phyloP scores from a whole-genome alignment of 1,140 invertebrate genomes.

The Coptotermes formosanus region DNA sequence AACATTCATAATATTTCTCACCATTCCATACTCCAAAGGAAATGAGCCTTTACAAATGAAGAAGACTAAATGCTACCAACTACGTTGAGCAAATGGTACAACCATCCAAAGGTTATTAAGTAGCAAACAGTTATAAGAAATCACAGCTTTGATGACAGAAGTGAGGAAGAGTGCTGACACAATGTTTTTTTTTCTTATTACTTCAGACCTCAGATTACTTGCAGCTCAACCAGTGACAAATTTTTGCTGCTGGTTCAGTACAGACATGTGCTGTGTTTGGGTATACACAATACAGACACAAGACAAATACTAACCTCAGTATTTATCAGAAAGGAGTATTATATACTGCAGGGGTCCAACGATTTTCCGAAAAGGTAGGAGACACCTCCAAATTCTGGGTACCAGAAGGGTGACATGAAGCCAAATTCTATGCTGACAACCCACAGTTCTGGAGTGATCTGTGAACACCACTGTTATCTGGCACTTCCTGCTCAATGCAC shows the following conservation, averaged over 20 bases:
- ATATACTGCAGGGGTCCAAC: too few species aligned
- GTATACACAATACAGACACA: too few species aligned
- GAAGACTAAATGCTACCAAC: slow-evolving; percentile 26
- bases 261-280: neutral
- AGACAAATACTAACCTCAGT: too few species aligned
- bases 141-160: slow-evolving; percentile 31
- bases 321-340: too few species aligned
- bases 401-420: too few species aligned
- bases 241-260: neutral
- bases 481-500: too few species aligned
- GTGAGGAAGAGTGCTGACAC: neutral
- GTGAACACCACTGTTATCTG: too few species aligned
- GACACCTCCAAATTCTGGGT: too few species aligned
- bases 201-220: neutral
- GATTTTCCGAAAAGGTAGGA: too few species aligned
- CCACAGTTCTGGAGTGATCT: too few species aligned
- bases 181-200: neutral
- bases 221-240: neutral
- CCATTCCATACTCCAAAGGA: slow-evolving; percentile 30
- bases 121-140: slow-evolving; percentile 30
- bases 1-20: slow-evolving; percentile 28
- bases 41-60: slow-evolving; percentile 17
- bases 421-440: too few species aligned
- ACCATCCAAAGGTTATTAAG: slow-evolving; percentile 40
- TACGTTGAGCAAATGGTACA: slow-evolving; percentile 43